Base-by-base conservation (phyloP, 2,113 vertebrate genomes). In the Solea senegalensis region DNA sequence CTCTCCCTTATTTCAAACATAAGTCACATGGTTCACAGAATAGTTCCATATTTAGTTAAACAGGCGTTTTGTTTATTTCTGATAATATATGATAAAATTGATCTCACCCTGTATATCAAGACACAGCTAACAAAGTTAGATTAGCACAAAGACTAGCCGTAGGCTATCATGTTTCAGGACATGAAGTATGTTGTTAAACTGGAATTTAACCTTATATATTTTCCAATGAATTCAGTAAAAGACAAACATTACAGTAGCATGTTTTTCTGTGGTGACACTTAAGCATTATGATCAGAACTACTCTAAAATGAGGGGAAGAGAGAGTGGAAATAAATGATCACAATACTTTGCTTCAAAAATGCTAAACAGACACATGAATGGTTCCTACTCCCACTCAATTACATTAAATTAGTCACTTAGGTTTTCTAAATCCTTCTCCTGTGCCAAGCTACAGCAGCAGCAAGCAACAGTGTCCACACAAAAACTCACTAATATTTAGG, bases 191-290 rank as follows among this genome's bases (percentile, higher is more conserved):
- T n/a, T n/a, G n/a, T n/a, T n/a, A n/a, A n/a, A n/a, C n/a, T n/a
- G n/a, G n/a, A n/a, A n/a, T n/a, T n/a, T n/a, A n/a, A n/a, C n/a
- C n/a, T n/a, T n/a, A n/a, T n/a, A 34, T 34, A 34, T 34, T 34
- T 34, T 34, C 34, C 34, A 34, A 4, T 34, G 3, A 34, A 34
- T 34, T 34, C 34, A 34, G 34, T 34, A 4, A 34, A 34, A 34
- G 34, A 6, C 34, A 4, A 34, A 34, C 3, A 34, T 4, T 34
- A 34, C 34, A 34, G 34, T 34, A 34, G 34, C 3, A 34, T 34
- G 34, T 34, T 28, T 26, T 9, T 10, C 0, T 48, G 43, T 16
- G 0, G 4, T n/a, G 43, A 16, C 3, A 0, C 8, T 16, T 26
- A 54, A 40, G 21, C 46, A 21, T 57, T 69, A 49, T 61, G 26